Evolutionary conservation across 2,888 invertebrate genomes (phyloP).

Genomic region (Dicyrtomina minuta): DNA sequence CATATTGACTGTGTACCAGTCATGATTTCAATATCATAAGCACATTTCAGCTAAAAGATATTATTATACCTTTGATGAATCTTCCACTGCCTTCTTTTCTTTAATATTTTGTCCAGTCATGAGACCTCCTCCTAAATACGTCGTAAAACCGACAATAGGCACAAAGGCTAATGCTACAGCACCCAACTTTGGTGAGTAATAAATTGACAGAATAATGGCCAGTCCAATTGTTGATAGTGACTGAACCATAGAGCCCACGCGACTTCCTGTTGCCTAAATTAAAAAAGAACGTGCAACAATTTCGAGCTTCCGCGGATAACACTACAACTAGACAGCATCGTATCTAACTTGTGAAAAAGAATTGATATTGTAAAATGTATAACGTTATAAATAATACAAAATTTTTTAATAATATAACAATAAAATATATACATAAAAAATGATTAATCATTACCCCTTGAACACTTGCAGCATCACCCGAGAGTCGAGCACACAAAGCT

Average conservation of each 20-base stretch:
- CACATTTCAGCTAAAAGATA: neutral
- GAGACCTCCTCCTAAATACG: slow-evolving; percentile 69
- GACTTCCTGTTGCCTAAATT: slow-evolving; percentile 59
- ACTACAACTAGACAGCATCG: no score
- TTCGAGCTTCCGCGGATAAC: no score
- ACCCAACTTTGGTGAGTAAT: slow-evolving; percentile 74
- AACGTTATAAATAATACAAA: no score
- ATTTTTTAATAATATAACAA: no score
- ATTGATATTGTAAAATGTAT: no score
- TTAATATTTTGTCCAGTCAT: slow-evolving; percentile 68
- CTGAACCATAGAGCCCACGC: slow-evolving; percentile 75
- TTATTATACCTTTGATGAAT: slow-evolving; percentile 68
- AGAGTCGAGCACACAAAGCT: slow-evolving; percentile 71
- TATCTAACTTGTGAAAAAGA: no score
- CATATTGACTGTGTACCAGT: no score
- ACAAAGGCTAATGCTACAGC: slow-evolving; percentile 71
- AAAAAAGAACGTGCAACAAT: no score
- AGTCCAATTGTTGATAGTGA: slow-evolving; percentile 69
- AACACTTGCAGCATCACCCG: slow-evolving; percentile 74
- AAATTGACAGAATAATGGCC: slow-evolving; percentile 67
- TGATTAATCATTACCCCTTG: slow-evolving; percentile 71
- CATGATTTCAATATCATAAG: no score
- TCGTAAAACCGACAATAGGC: slow-evolving; percentile 66
- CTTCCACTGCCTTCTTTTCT: slow-evolving; percentile 69
- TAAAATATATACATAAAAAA: no score